A percentile compares a stretch with the other conserved stretches of the same genome.
Conservation (phyloP, 2,888 invertebrate species). For the Lamellibrachia columna region DNA sequence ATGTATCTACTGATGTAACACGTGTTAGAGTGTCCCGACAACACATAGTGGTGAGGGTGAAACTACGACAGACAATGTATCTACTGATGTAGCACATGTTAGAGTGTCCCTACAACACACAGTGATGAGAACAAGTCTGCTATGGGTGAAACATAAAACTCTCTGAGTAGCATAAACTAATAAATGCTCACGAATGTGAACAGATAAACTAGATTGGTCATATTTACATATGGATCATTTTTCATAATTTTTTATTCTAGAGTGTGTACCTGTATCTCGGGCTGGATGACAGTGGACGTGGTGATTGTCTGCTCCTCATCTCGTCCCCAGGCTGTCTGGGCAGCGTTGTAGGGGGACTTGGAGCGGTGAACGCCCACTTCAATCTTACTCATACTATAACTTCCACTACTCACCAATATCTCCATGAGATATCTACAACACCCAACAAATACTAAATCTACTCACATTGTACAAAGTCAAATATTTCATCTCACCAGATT, state of each 20-base stretch:
- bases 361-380: constrained; percentile 35
- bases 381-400: not conserved
- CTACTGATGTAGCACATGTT: no score
- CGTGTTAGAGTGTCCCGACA: no score
- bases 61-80: no score
- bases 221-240: not conserved
- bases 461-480: not conserved
- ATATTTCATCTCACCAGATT: no score
- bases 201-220: not conserved
- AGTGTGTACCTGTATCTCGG: constrained; percentile 43
- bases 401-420: not conserved
- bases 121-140: no score
- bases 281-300: constrained; percentile 37
- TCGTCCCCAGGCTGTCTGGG: constrained; percentile 38
- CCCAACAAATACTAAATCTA: not conserved
- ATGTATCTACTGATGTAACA: no score
- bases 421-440: not conserved
- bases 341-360: constrained; percentile 34
- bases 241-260: not conserved
- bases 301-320: constrained; percentile 43
- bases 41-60: no score
- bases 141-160: no score
- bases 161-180: no score
- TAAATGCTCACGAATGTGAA: no score
- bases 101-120: no score